A percentile compares a stretch with the other conserved stretches of the same genome.
Conservation (phyloP, 2,797 vertebrate species). For the Schizothorax lantsangensis region DNA sequence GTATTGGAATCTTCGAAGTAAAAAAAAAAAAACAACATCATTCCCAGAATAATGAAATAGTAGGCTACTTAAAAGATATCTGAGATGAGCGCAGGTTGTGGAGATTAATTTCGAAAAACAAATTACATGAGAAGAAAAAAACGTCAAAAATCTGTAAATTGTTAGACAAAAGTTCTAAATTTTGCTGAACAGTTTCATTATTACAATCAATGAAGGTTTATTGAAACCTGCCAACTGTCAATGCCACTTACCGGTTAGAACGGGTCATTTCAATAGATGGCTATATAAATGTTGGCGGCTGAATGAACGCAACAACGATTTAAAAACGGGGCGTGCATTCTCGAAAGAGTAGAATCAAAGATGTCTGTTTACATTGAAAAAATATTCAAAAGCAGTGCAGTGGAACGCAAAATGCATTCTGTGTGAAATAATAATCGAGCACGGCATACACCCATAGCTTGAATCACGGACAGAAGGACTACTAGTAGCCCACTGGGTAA, state of each 20-base stretch:
- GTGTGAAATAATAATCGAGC: neutral
- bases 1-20: neutral
- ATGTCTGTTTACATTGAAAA: neutral
- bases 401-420: neutral
- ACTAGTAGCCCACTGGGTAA: too few relatives aligned
- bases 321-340: neutral
- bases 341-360: neutral
- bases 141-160: too few relatives aligned
- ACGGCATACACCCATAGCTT: neutral
- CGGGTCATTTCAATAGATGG: neutral
- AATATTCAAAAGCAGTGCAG: neutral
- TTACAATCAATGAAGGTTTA: neutral
- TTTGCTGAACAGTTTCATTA: neutral
- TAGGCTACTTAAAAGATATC: neutral
- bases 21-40: neutral
- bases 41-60: neutral
- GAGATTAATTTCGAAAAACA: neutral
- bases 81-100: neutral
- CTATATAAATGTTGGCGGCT: neutral
- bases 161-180: neutral
- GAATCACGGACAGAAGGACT: neutral
- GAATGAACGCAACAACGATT: neutral
- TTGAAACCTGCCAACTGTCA: neutral
- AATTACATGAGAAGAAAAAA: neutral
- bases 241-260: too few relatives aligned